Percentiles rank a stretch among this genome's conserved stretches.
These are phyloP conservation scores for Trichogramma pretiosum DNA, from an alignment of 1,140 invertebrate species.

Conservation along the genomic window DNA sequence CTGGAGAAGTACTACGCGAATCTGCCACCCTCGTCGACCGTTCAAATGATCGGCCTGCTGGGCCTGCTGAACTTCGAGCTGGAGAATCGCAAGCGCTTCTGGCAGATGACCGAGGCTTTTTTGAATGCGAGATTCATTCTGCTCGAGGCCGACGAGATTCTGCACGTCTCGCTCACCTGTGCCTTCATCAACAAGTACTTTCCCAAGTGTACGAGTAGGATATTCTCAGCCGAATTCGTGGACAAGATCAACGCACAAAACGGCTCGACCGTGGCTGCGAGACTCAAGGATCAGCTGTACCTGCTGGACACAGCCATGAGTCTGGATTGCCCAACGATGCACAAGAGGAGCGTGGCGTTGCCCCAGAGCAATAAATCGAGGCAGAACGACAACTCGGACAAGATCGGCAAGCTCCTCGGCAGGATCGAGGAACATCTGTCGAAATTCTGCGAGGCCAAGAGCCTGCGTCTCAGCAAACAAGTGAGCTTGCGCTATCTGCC, in stretches of 20 bases:
- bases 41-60: constrained; percentile 53
- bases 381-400: too few species aligned
- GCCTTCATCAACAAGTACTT: constrained; percentile 59
- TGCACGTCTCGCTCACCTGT: constrained; percentile 57
- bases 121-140: constrained; percentile 52
- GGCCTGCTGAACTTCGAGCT: constrained; percentile 57
- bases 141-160: constrained; percentile 50
- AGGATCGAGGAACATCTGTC: background rate
- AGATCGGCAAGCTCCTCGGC: background rate
- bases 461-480: too few species aligned
- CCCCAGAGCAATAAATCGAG: too few species aligned
- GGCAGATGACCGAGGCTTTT: constrained; percentile 49
- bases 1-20: constrained; percentile 46
- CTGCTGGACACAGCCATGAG: constrained; percentile 58
- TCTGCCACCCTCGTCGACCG: constrained; percentile 48
- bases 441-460: background rate
- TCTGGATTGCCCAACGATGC: constrained; percentile 53
- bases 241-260: constrained; percentile 47
- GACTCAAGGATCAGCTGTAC: constrained; percentile 47
- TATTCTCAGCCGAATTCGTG: constrained; percentile 57
- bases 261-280: constrained; percentile 21
- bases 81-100: constrained; percentile 49
- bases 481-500: background rate
- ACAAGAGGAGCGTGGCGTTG: background rate
- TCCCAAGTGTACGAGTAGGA: constrained; percentile 51